Evolutionary conservation across 2,113 vertebrate species (phyloP).

Genomic region (Nibea coibor): DNA sequence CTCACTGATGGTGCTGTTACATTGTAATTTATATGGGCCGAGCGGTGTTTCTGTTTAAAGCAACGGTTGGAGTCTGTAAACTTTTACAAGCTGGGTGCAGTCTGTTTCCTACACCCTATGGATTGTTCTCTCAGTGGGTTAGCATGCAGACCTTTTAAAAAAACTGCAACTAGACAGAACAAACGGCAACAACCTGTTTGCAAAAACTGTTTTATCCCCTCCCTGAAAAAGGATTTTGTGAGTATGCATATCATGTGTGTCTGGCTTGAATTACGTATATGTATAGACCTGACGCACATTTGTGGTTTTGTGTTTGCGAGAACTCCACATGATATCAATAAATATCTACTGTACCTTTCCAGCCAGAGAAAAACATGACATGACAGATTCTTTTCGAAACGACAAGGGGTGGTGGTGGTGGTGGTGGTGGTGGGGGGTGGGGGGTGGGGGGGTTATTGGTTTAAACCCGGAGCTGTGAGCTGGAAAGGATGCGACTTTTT

Average conservation of each 20-base stretch:
- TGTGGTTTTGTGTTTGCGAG: not conserved
- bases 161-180: not conserved
- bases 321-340: not conserved
- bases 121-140: conserved; percentile 23
- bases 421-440: too few relatives aligned
- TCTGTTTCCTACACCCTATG: conserved; percentile 19
- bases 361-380: conserved; percentile 16
- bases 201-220: conserved; percentile 2
- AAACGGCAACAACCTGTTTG: not conserved
- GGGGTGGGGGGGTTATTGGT: not conserved
- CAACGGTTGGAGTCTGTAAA: conserved; percentile 53
- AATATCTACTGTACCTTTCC: conserved; percentile 6
- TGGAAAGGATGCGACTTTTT: conserved; percentile 34
- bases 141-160: not conserved
- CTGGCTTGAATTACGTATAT: not conserved
- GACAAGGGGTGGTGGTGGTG: too few relatives aligned
- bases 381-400: conserved; percentile 19
- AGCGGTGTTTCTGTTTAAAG: conserved; percentile 58
- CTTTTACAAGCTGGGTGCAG: conserved; percentile 49
- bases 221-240: not conserved
- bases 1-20: conserved; percentile 40
- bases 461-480: conserved; percentile 28
- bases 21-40: conserved; percentile 55
- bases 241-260: too few relatives aligned
- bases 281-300: not conserved